These are phyloP conservation scores for Myodes glareolus DNA, from an alignment of 2,113 vertebrate genomes.

Conservation along the genomic window DNA sequence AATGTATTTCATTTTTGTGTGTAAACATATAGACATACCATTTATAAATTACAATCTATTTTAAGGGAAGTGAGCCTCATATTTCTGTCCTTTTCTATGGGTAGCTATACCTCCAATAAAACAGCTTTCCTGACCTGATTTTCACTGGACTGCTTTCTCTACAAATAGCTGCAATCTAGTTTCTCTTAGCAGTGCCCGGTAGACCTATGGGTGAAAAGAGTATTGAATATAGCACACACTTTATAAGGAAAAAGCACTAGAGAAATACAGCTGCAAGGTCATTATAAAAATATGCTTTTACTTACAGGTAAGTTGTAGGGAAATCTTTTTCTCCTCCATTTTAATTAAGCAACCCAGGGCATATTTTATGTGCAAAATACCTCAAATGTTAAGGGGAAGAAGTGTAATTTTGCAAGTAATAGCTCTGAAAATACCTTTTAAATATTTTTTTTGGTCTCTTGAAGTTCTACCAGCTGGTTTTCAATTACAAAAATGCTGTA, in stretches of 20 bases:
- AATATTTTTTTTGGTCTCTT: constrained; percentile 62
- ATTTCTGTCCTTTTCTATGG: background rate
- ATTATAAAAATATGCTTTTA: constrained; percentile 73
- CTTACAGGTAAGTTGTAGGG: constrained; percentile 64
- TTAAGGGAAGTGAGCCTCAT: background rate
- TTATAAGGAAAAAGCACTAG: constrained; percentile 70
- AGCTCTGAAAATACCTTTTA: constrained; percentile 64
- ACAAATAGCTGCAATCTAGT: constrained; percentile 70
- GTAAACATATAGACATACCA: background rate
- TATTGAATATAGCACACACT: constrained; percentile 69
- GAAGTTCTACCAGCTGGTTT: constrained; percentile 59
- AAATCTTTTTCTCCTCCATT: constrained; percentile 35
- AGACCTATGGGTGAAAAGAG: constrained; percentile 64
- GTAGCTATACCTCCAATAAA: background rate
- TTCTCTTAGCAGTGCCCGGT: constrained; percentile 55
- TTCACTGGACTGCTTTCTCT: constrained; percentile 58
- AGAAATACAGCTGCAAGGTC: constrained; percentile 42
- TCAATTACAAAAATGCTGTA: constrained; percentile 12
- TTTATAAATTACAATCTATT: background rate
- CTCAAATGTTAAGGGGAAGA: background rate
- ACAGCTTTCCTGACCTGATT: constrained; percentile 66
- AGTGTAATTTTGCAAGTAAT: constrained; percentile 65
- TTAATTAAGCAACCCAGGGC: constrained; percentile 61
- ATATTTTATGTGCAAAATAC: constrained; percentile 33
- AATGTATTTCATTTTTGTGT: background rate